Conservation (phyloP, 2,113 vertebrate genomes). For the Colistium nudipinnis region DNA sequence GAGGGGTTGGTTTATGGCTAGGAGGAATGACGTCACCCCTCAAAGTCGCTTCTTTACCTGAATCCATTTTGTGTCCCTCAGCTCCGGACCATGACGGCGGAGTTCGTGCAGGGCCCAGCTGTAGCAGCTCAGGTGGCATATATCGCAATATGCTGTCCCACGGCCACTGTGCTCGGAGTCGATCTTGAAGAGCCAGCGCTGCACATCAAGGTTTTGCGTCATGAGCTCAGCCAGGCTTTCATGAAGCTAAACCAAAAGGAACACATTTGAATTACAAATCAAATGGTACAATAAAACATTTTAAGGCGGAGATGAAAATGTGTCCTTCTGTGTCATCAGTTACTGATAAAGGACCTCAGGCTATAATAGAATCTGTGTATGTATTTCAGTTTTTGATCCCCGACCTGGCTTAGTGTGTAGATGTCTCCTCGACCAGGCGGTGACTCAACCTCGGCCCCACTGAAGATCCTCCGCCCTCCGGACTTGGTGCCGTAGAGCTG, state of each 20-base stretch:
- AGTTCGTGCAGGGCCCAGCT: conserved; percentile 77
- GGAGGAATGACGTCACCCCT: not conserved
- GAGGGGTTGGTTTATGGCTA: conserved; percentile 13
- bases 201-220: conserved; percentile 79
- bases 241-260: conserved; percentile 79
- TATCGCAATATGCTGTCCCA: conserved; percentile 88
- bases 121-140: conserved; percentile 80
- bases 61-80: conserved; percentile 80
- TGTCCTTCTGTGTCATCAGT: not conserved
- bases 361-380: not conserved
- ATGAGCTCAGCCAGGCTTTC: conserved; percentile 82
- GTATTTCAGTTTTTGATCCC: conserved; percentile 9
- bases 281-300: not conserved
- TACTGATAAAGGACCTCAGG: not conserved
- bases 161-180: conserved; percentile 79
- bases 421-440: conserved; percentile 85
- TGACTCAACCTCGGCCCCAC: conserved; percentile 76
- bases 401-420: conserved; percentile 84
- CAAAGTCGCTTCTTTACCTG: conserved; percentile 74
- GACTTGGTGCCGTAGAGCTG: conserved; percentile 88
- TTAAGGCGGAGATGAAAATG: not conserved
- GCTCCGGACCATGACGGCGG: conserved; percentile 47
- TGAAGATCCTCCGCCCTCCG: conserved; percentile 85
- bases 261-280: conserved; percentile 10
- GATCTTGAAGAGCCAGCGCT: conserved; percentile 89